Percentiles rank a stretch among this genome's conserved stretches.
Conservation (phyloP, 1,140 invertebrate genomes). For the Sweltsa coloradensis region DNA sequence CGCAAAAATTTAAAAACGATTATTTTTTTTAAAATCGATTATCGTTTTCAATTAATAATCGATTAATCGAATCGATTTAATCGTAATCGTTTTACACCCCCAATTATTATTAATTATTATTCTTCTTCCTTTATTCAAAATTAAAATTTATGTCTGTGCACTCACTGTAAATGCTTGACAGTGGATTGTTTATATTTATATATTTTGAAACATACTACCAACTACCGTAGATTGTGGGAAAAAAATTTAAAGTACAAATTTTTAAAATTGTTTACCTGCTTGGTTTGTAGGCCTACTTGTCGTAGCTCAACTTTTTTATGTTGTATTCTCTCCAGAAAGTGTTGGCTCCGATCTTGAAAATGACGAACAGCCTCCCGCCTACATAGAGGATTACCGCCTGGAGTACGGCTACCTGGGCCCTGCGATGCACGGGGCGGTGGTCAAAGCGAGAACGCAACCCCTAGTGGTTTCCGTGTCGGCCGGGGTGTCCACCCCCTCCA, state of each 20-base stretch:
- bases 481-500: neutral
- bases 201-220: neutral
- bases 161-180: neutral
- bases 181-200: neutral
- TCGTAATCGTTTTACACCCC: no score
- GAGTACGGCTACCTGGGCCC: conserved; percentile 82
- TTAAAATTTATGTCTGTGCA: no score
- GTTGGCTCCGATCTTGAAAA: conserved; percentile 74
- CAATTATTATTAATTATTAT: no score
- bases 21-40: no score
- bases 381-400: conserved; percentile 73
- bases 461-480: conserved; percentile 28
- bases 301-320: no score
- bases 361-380: conserved; percentile 59
- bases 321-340: conserved; percentile 55
- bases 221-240: neutral
- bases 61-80: no score
- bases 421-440: conserved; percentile 65
- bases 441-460: conserved; percentile 57
- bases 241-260: neutral
- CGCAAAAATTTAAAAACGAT: no score
- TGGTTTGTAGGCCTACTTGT: neutral
- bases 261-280: neutral
- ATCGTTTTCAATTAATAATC: no score
- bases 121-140: no score